These are phyloP conservation scores for Anthophora plumipes DNA, from an alignment of 2,888 invertebrate genomes.

Conservation along the genomic window DNA sequence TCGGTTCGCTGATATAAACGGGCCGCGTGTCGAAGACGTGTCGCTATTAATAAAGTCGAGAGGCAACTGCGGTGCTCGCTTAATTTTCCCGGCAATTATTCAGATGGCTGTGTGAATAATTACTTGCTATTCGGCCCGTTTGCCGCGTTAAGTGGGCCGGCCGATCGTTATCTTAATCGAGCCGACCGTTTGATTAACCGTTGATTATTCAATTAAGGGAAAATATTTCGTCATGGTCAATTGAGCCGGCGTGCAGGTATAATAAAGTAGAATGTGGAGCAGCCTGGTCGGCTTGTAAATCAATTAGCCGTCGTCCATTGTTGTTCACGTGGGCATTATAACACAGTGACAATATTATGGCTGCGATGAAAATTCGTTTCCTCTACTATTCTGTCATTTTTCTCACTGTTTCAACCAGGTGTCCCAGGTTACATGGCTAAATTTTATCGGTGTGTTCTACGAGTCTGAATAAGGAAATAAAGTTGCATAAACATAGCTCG, in stretches of 20 bases:
- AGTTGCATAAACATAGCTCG: no score
- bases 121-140: conserved; percentile 58
- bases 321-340: background rate
- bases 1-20: background rate
- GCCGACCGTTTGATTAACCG: conserved; percentile 67
- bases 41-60: conserved; percentile 44
- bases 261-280: conserved; percentile 46
- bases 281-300: conserved; percentile 39
- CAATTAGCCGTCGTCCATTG: conserved; percentile 35
- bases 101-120: conserved; percentile 68
- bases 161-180: conserved; percentile 69
- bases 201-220: conserved; percentile 72
- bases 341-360: background rate
- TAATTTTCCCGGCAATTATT: conserved; percentile 69
- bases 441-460: no score
- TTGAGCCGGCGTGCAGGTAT: conserved; percentile 60
- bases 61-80: conserved; percentile 23
- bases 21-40: conserved; percentile 23
- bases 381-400: no score
- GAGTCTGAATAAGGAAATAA: no score
- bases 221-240: conserved; percentile 70
- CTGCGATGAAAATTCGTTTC: background rate
- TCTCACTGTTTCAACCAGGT: no score
- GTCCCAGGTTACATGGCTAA: no score
- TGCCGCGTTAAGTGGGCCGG: conserved; percentile 59